These are phyloP conservation scores for Grammomys dolichurus DNA, from an alignment of 2,113 vertebrate genomes.

Conservation along the genomic window DNA sequence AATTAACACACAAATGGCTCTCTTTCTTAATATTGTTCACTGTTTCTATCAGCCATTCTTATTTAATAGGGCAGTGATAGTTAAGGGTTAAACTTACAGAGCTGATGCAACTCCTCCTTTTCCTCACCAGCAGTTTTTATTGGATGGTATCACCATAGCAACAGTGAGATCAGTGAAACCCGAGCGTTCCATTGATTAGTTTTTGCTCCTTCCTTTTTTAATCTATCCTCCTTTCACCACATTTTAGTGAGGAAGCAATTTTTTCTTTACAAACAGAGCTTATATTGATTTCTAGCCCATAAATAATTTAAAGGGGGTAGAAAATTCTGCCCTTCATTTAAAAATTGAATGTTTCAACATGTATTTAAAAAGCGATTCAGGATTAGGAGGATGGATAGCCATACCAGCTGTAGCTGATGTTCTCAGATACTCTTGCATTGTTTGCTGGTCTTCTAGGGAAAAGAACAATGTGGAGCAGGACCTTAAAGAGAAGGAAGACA, in stretches of 20 bases:
- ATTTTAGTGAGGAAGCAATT: slow-evolving; percentile 86
- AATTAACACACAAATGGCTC: slow-evolving; percentile 57
- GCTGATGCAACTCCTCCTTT: slow-evolving; percentile 90
- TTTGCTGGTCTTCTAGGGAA: slow-evolving; percentile 98
- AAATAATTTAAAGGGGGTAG: slow-evolving; percentile 86
- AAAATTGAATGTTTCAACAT: slow-evolving; percentile 89
- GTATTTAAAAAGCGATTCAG: slow-evolving; percentile 92
- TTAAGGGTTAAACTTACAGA: slow-evolving; percentile 87
- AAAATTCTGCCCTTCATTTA: slow-evolving; percentile 77
- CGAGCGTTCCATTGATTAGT: slow-evolving; percentile 89
- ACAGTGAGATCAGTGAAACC: slow-evolving; percentile 91
- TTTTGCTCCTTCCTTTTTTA: slow-evolving; percentile 85
- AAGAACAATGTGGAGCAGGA: slow-evolving; percentile 97
- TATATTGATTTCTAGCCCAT: slow-evolving; percentile 83
- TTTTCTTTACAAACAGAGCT: slow-evolving; percentile 62
- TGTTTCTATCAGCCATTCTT: slow-evolving; percentile 70
- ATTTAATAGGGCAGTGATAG: slow-evolving; percentile 65
- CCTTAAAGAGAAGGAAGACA: slow-evolving; percentile 97
- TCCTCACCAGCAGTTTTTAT: slow-evolving; percentile 87
- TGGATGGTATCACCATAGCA: slow-evolving; percentile 90
- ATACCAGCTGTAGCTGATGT: slow-evolving; percentile 91
- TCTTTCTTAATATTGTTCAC: slow-evolving; percentile 68
- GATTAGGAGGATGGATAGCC: slow-evolving; percentile 89
- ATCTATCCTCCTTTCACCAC: slow-evolving; percentile 88
- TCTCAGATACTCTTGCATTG: slow-evolving; percentile 95